Conservation (phyloP, 1,140 invertebrate genomes). For the Chymomyza costata region DNA sequence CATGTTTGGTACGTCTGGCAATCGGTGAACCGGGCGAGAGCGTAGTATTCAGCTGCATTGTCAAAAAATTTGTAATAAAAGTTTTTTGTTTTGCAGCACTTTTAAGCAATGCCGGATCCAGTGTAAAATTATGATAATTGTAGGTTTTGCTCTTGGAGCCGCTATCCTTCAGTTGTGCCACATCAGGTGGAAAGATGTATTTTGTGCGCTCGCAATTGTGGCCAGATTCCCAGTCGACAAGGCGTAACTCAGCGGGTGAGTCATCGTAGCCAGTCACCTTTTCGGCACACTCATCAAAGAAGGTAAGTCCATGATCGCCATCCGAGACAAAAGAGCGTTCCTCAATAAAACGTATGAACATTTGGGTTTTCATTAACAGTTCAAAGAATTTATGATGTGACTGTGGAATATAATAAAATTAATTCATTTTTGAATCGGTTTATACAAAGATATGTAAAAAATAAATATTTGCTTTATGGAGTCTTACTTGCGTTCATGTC, state of each 20-base stretch:
- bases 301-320: conserved; percentile 93
- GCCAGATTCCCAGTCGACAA: conserved; percentile 84
- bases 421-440: too few relatives aligned
- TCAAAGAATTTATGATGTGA: conserved; percentile 94
- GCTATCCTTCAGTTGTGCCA: conserved; percentile 11
- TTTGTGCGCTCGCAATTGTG: conserved; percentile 91
- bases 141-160: conserved; percentile 69
- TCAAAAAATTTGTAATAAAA: conserved; percentile 71
- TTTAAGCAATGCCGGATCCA: conserved; percentile 76
- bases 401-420: conserved; percentile 75
- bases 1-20: conserved; percentile 94
- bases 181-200: conserved; percentile 95
- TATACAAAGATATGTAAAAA: too few relatives aligned
- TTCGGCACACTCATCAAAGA: conserved; percentile 98
- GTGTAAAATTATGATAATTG: conserved; percentile 77
- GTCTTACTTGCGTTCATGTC: too few relatives aligned
- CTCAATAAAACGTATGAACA: conserved; percentile 99
- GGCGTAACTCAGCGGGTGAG: conserved; percentile 77
- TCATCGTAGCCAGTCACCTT: conserved; percentile 81
- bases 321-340: conserved; percentile 99
- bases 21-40: conserved; percentile 89
- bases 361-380: conserved; percentile 93
- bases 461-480: too few relatives aligned
- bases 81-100: conserved; percentile 73
- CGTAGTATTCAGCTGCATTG: conserved; percentile 74